phyloP scores from a whole-genome alignment of 2,797 vertebrate species.

The Gymnodraco acuticeps region DNA sequence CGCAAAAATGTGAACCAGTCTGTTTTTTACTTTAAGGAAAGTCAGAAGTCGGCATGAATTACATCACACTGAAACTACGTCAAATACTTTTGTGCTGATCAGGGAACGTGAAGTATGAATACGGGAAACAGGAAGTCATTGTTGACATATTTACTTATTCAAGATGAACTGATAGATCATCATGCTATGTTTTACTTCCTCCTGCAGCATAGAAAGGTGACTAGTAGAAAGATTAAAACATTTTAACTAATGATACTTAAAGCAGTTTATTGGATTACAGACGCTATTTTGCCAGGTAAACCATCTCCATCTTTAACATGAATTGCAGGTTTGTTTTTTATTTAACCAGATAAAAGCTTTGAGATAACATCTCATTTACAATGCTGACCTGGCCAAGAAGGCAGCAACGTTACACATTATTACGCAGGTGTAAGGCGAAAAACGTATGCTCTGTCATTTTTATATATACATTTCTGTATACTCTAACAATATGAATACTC shows the following conservation, averaged over 20 bases:
- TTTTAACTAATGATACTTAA: too few species aligned
- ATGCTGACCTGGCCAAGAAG: too few species aligned
- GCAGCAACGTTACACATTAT: too few species aligned
- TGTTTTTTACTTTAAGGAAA: background rate
- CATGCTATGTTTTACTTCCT: conserved; percentile 15
- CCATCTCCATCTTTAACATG: background rate
- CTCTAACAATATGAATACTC: background rate
- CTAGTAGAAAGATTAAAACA: background rate
- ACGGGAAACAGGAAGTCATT: conserved; percentile 23
- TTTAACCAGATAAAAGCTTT: too few species aligned
- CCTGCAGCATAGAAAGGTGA: background rate
- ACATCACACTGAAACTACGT: conserved; percentile 3
- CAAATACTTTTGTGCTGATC: background rate
- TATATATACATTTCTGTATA: background rate
- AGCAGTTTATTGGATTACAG: background rate
- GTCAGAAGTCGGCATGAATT: background rate
- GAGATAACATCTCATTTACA: too few species aligned
- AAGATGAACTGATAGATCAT: background rate
- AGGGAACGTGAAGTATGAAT: background rate
- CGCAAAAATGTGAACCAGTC: background rate
- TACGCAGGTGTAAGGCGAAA: background rate
- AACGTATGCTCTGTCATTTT: background rate
- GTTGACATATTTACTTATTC: background rate
- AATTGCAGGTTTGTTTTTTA: background rate
- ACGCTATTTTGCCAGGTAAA: background rate